Percentiles rank a stretch among this genome's conserved stretches.
phyloP scores from a whole-genome alignment of 2,888 invertebrate genomes.

The Gastrophysa polygoni region DNA sequence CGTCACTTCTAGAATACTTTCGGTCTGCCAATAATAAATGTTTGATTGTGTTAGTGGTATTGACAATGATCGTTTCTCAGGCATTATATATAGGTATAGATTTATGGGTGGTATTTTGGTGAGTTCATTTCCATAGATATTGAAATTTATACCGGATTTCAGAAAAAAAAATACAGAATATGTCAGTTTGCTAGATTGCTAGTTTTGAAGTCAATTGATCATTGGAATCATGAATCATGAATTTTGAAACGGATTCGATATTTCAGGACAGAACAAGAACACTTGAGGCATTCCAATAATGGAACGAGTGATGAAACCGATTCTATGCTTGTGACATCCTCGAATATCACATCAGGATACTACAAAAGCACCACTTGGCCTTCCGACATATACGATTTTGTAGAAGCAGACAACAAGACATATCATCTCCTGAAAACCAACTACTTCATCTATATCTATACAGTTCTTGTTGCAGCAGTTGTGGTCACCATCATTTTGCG shows the following conservation, averaged over 20 bases:
- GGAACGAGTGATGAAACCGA: neutral
- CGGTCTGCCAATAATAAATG: constrained; percentile 43
- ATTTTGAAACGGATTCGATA: no score
- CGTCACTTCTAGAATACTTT: constrained; percentile 46
- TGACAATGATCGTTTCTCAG: constrained; percentile 45
- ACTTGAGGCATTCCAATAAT: neutral
- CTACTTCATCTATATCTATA: constrained; percentile 59
- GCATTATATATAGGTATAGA: constrained; percentile 46
- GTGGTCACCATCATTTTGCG: constrained; percentile 67
- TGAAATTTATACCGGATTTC: no score
- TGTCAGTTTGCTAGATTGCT: no score
- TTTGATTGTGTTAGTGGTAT: constrained; percentile 34
- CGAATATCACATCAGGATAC: neutral
- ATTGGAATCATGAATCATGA: no score
- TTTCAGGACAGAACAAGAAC: neutral
- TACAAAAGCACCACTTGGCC: neutral
- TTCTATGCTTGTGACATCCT: neutral
- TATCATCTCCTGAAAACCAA: constrained; percentile 28
- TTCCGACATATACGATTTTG: neutral
- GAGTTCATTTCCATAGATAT: no score
- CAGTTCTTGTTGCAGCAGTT: constrained; percentile 62
- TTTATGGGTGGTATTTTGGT: constrained; percentile 52
- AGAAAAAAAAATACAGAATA: no score
- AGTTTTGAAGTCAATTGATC: no score
- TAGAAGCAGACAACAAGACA: neutral